Percentiles rank a stretch among this genome's conserved stretches.
phyloP scores from a whole-genome alignment of 1,140 invertebrate genomes.

The Lasioglossum baleicum region DNA sequence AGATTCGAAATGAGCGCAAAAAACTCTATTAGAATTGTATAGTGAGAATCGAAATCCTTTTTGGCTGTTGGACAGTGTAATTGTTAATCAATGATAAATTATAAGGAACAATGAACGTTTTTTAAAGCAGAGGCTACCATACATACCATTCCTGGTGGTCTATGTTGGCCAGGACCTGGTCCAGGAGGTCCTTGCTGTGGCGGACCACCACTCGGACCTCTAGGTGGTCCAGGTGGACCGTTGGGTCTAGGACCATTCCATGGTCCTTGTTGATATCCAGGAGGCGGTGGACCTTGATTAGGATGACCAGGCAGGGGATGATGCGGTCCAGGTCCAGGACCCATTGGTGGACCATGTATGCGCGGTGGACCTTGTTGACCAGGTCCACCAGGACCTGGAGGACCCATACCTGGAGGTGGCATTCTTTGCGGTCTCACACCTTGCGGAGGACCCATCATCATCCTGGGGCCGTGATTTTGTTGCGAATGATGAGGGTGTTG shows the following conservation, averaged over 20 bases:
- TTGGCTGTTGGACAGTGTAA: no score
- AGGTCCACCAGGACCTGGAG: slow-evolving; percentile 80
- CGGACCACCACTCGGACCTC: slow-evolving; percentile 78
- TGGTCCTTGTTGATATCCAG: slow-evolving; percentile 82
- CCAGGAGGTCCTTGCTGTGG: slow-evolving; percentile 81
- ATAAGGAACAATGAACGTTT: background rate
- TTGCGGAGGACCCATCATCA: slow-evolving; percentile 85
- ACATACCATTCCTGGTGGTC: slow-evolving; percentile 86
- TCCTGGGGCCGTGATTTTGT: slow-evolving; percentile 83
- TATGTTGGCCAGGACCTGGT: slow-evolving; percentile 83
- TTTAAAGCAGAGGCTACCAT: background rate
- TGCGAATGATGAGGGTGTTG: slow-evolving; percentile 80
- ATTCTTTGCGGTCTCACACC: slow-evolving; percentile 83
- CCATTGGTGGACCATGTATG: slow-evolving; percentile 86
- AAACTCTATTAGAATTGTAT: no score
- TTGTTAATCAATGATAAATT: background rate
- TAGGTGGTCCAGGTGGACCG: slow-evolving; percentile 81
- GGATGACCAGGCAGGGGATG: slow-evolving; percentile 79
- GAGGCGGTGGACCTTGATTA: slow-evolving; percentile 80
- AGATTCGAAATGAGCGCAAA: no score
- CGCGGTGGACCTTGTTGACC: slow-evolving; percentile 79
- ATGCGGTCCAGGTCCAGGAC: slow-evolving; percentile 80
- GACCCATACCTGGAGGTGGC: slow-evolving; percentile 84
- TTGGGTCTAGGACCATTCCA: slow-evolving; percentile 82
- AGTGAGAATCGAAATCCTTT: no score